Conservation (phyloP, 2,888 invertebrate genomes). For the Portevinia maculata region DNA sequence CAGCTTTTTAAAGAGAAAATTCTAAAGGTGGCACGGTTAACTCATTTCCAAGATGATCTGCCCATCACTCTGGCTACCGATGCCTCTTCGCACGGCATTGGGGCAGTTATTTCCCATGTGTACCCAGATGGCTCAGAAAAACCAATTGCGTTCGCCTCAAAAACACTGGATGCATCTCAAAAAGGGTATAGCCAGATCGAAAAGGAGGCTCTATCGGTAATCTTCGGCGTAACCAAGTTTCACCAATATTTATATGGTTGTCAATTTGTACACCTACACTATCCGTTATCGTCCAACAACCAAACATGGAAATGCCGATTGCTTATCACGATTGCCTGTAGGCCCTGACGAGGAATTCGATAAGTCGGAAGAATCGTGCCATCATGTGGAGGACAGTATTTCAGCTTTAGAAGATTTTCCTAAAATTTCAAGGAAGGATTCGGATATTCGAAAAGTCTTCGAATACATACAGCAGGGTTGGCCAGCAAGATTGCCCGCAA, state of each 20-base stretch:
- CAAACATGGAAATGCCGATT: conserved; percentile 71
- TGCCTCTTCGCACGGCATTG: too few species aligned
- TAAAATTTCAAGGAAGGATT: too few species aligned
- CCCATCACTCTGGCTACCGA: too few species aligned
- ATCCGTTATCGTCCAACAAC: conserved; percentile 59
- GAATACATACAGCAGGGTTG: not conserved
- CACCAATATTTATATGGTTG: conserved; percentile 26
- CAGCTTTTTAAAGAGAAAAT: too few species aligned
- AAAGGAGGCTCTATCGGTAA: conserved; percentile 15
- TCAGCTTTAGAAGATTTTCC: not conserved
- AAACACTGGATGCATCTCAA: too few species aligned
- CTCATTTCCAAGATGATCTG: too few species aligned
- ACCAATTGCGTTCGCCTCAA: too few species aligned
- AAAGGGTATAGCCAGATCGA: too few species aligned
- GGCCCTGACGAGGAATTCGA: conserved; percentile 63
- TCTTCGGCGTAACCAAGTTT: conserved; percentile 19
- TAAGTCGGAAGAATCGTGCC: conserved; percentile 15
- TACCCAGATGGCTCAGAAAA: too few species aligned
- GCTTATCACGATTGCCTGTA: conserved; percentile 63
- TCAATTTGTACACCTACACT: conserved; percentile 24
- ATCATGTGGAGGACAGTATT: not conserved
- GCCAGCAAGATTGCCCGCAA: not conserved
- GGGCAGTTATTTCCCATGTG: too few species aligned
- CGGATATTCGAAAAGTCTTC: not conserved
- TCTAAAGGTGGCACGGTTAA: too few species aligned